A percentile compares a stretch with the other conserved stretches of the same genome.
Conservation (phyloP, 2,888 invertebrate species). For the Epistrophe eligans region DNA sequence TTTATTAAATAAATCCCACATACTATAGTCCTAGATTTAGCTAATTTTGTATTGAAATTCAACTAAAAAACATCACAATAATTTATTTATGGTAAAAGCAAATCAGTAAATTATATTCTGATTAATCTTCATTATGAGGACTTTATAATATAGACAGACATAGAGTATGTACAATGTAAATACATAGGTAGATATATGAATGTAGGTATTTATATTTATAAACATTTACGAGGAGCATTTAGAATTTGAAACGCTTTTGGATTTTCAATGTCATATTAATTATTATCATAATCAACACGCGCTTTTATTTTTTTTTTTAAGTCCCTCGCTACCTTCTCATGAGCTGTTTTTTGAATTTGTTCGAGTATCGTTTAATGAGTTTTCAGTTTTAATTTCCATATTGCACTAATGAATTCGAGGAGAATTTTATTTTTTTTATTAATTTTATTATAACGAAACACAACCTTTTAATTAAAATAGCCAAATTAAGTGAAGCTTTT, state of each 20-base stretch:
- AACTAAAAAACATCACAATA: neutral
- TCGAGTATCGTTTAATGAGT: neutral
- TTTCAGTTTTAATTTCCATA: neutral
- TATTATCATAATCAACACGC: neutral
- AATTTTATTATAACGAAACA: too few relatives aligned
- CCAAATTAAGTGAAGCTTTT: too few relatives aligned
- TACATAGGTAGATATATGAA: too few relatives aligned
- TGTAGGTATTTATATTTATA: neutral
- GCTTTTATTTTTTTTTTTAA: neutral
- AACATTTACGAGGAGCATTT: neutral
- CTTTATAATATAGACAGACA: too few relatives aligned
- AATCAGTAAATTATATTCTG: constrained; percentile 13
- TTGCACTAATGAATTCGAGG: neutral
- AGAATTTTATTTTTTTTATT: neutral
- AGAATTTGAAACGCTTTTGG: neutral
- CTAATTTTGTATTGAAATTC: constrained; percentile 5
- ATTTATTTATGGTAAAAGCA: neutral
- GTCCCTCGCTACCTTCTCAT: neutral
- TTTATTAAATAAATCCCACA: constrained; percentile 14
- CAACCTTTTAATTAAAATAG: too few relatives aligned
- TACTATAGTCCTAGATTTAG: neutral
- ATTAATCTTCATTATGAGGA: constrained; percentile 18
- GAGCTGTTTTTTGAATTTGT: neutral
- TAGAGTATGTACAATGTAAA: too few relatives aligned
- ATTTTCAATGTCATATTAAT: neutral